Conservation (phyloP, 1,140 invertebrate species). For the Drosophila sulfurigaster region DNA sequence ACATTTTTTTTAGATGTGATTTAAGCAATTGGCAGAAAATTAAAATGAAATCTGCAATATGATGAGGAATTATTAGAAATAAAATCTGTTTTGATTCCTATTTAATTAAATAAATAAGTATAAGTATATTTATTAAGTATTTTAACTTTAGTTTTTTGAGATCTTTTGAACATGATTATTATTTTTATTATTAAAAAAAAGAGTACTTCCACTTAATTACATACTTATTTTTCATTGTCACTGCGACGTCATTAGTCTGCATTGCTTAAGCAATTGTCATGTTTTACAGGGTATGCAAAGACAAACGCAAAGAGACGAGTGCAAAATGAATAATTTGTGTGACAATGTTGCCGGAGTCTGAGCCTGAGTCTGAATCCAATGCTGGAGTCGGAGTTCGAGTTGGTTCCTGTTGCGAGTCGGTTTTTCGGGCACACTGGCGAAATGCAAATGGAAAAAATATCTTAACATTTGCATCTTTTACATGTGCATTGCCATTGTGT, state of each 20-base stretch:
- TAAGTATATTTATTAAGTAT: too few relatives aligned
- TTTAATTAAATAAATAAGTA: too few relatives aligned
- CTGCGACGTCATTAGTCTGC: not conserved
- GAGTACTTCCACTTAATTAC: too few relatives aligned
- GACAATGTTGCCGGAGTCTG: constrained; percentile 66
- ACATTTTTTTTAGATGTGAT: too few relatives aligned
- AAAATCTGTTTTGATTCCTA: too few relatives aligned
- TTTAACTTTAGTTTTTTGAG: too few relatives aligned
- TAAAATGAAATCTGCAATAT: too few relatives aligned
- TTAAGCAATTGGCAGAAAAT: too few relatives aligned
- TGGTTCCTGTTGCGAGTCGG: constrained; percentile 25
- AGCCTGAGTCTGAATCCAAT: not conserved
- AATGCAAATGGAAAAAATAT: constrained; percentile 69
- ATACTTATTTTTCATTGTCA: not conserved
- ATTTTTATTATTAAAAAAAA: too few relatives aligned
- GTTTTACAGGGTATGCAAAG: constrained; percentile 22
- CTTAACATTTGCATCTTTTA: constrained; percentile 78
- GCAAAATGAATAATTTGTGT: constrained; percentile 71
- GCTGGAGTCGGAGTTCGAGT: not conserved
- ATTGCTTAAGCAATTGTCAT: not conserved
- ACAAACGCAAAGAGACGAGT: constrained; percentile 41
- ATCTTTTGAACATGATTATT: too few relatives aligned
- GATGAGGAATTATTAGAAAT: too few relatives aligned
- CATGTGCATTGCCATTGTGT: constrained; percentile 54
- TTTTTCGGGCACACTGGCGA: constrained; percentile 40